Evolutionary conservation across 2,888 invertebrate genomes (phyloP), one percentile per base, ranked within the genome.

Genomic region (Physocephala rufipes): DNA sequence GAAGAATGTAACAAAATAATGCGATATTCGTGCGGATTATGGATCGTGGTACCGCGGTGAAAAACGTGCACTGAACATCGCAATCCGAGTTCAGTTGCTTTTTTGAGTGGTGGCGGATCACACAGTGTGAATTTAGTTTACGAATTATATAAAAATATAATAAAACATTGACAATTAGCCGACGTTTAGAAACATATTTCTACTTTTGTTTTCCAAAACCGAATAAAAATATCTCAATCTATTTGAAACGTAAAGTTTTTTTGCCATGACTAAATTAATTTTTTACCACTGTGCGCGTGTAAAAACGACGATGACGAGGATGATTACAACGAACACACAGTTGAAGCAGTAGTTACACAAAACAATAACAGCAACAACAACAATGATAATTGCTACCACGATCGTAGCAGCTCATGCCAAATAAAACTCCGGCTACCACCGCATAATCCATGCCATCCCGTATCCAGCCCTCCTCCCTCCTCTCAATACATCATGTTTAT

Each of bases 1-100:
- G 65, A 64, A 70, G 65, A 65, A 49, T 70, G 59, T 28, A 58
- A 62, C 62, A 51, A 69, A 69, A 62, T 65, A 70, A 65, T 70
- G 58, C 30, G 45, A 15, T 24, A 24, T 70, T 70, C 70, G 70
- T 70, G 70, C 65, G 53, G 63, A 66, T 67, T 49, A 30, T 59
- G 21, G 30, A 61, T 67, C 30, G 49, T 26, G 2, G n/a, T 19
- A 43, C 21, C 62, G 67, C 59, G 24, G 45, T 43, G 19, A n/a
- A n/a, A n/a, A n/a, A n/a, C 12, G 58, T 47, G 47, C 36, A 4
- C 36, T 36, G 36, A 36, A 36, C 36, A 36, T 4, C 36, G 36
- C 36, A 9, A 36, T 13, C 21, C 15, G 28, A 58, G 26, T n/a
- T 55, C 55, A 5, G 16, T 16, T 70, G 43, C 24, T n/a, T 53